Base-by-base conservation (phyloP, 2,113 vertebrate species). In the Brachyhypopomus gauderio region DNA sequence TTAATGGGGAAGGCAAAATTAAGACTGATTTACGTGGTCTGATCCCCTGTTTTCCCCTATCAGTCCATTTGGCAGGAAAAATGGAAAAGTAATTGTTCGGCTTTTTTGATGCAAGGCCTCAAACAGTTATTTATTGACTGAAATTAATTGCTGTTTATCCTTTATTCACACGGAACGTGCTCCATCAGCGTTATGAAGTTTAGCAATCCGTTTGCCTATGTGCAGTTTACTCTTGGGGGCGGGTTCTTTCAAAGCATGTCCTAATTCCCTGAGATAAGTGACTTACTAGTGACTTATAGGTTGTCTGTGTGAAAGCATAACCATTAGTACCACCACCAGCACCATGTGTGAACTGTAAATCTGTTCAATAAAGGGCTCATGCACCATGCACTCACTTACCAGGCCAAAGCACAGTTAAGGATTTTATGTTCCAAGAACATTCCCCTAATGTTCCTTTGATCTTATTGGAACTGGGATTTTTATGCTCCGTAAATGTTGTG, bases 1-100 rank as follows among this genome's bases (percentile, higher is more conserved):
- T 98, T 98, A 99, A 98, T 98, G 95, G 96, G 93, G 95, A 97
- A 97, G 97, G 97, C 97, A 97, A 99, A 98, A 99, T 99, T 98
- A 99, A 98, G 97, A 98, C 96, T 99, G 97, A 98, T 98, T 98
- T 98, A 99, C 95, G 94, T 92, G 92, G 92, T 94, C 94, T 93
- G 94, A 97, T 98, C 95, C 96, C 94, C 94, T 93, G 94, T 97
- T 96, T 96, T 95, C 95, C 95, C 94, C 95, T 95, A 96, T 96
- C 96, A 96, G 94, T 94, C 95, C 96, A 97, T 97, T 98, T 97
- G 96, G 96, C 96, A 96, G 93, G 92, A 96, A 96, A 95, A 96
- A 96, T 95, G 95, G 94, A 96, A 95, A 96, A 95, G 94, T 96
- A 96, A 96, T 96, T 96, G 95, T 96, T 96, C 93, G 91, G 93